A percentile compares a stretch with the other conserved stretches of the same genome.
Evolutionary conservation across 2,888 invertebrate species (phyloP).

Genomic region (Danaus chrysippus): DNA sequence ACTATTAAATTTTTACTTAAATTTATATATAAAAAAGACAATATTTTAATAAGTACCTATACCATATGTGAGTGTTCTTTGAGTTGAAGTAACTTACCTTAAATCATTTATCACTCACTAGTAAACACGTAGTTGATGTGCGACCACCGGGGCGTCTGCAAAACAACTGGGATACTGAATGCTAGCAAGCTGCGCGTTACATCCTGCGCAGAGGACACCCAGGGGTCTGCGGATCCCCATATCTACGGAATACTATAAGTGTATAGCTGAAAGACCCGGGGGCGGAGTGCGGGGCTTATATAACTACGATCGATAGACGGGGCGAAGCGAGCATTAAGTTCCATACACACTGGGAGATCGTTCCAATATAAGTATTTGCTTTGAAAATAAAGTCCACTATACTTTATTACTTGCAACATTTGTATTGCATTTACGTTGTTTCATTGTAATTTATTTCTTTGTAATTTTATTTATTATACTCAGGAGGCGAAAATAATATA

Average conservation of each 20-base stretch:
- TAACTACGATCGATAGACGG: conserved; percentile 68
- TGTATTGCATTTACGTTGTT: conserved; percentile 24
- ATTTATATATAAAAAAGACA: not conserved
- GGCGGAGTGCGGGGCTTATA: conserved; percentile 52
- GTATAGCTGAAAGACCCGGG: conserved; percentile 48
- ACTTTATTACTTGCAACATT: conserved; percentile 31
- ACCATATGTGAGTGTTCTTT: not conserved
- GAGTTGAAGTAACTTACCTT: conserved; percentile 51
- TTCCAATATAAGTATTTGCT: conserved; percentile 38
- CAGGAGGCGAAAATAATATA: no score
- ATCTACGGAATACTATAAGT: conserved; percentile 58
- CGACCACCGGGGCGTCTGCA: conserved; percentile 39
- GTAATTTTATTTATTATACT: not conserved
- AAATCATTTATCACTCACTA: conserved; percentile 61
- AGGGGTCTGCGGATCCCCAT: conserved; percentile 40
- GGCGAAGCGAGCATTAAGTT: conserved; percentile 47
- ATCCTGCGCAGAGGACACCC: conserved; percentile 47
- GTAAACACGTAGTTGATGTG: conserved; percentile 51
- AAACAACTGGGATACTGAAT: conserved; percentile 57
- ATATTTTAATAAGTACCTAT: not conserved
- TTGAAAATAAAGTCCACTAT: conserved; percentile 39
- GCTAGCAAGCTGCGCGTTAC: conserved; percentile 42
- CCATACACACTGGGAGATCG: conserved; percentile 41
- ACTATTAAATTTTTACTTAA: not conserved
- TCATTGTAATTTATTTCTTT: conserved; percentile 9